A percentile compares a stretch with the other conserved stretches of the same genome.
phyloP scores from a whole-genome alignment of 2,797 vertebrate species.

The Sebastes iracundus region DNA sequence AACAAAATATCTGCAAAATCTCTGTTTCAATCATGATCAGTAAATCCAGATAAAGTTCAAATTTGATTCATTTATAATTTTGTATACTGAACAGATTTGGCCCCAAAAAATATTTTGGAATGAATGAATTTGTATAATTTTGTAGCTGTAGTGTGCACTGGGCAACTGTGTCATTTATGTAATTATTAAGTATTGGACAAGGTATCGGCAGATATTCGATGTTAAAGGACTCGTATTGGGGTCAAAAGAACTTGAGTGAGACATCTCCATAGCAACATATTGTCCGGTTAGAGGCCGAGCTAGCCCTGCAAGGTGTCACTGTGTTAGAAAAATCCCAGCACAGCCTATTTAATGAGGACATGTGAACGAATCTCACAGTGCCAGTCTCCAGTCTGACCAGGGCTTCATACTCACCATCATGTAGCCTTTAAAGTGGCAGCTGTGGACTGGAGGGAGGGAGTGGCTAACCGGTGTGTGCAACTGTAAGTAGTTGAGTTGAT shows the following conservation, averaged over 20 bases:
- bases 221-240: not conserved
- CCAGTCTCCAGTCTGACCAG: not conserved
- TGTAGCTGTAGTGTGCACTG: not conserved
- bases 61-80: too few relatives aligned
- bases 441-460: not conserved
- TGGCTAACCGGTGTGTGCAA: not conserved
- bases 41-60: not conserved
- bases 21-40: not conserved
- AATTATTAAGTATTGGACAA: not conserved
- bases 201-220: not conserved
- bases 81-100: not conserved
- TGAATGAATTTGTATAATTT: not conserved
- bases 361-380: not conserved
- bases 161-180: not conserved
- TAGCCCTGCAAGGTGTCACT: not conserved
- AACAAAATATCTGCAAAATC: not conserved
- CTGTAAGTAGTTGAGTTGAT: not conserved
- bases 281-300: not conserved
- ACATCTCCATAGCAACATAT: not conserved
- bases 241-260: not conserved
- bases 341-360: not conserved
- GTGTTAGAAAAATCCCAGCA: not conserved
- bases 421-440: not conserved
- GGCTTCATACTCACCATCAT: not conserved
- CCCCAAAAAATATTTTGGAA: too few relatives aligned